phyloP scores from a whole-genome alignment of 1,140 invertebrate species.

The Papilio polytes region DNA sequence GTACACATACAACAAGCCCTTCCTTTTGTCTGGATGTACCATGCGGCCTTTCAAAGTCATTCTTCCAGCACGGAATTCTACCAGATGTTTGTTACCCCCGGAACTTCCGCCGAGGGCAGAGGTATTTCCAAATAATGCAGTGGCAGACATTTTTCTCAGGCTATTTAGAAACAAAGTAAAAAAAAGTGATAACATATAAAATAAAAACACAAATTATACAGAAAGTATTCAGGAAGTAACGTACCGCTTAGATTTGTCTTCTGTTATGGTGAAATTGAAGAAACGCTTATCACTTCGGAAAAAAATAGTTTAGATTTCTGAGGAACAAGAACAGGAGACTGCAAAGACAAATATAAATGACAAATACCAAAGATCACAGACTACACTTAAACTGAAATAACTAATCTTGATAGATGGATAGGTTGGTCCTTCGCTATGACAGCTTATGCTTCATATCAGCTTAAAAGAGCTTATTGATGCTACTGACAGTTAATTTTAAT shows the following conservation, averaged over 20 bases:
- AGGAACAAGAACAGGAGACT: neutral
- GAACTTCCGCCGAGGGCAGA: conserved; percentile 91
- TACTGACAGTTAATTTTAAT: no score
- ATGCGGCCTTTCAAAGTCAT: conserved; percentile 97
- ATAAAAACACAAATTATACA: neutral
- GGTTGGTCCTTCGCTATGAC: no score
- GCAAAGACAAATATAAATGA: neutral
- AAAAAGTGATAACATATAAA: neutral
- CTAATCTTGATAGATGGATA: no score
- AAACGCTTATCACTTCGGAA: neutral
- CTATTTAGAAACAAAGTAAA: neutral
- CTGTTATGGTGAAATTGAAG: neutral
- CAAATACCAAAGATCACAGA: neutral
- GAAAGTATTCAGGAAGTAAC: neutral
- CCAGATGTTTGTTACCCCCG: conserved; percentile 94
- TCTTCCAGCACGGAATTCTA: conserved; percentile 98
- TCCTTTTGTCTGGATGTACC: conserved; percentile 97
- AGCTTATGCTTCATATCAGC: no score
- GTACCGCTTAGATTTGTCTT: neutral
- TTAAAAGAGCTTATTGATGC: no score
- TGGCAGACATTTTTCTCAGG: conserved; percentile 83
- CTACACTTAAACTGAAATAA: no score
- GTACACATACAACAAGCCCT: conserved; percentile 97
- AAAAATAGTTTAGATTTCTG: neutral
- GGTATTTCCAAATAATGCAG: conserved; percentile 89